Conservation (phyloP, 2,113 vertebrate genomes). For the Chamaetylas fuelleborni region DNA sequence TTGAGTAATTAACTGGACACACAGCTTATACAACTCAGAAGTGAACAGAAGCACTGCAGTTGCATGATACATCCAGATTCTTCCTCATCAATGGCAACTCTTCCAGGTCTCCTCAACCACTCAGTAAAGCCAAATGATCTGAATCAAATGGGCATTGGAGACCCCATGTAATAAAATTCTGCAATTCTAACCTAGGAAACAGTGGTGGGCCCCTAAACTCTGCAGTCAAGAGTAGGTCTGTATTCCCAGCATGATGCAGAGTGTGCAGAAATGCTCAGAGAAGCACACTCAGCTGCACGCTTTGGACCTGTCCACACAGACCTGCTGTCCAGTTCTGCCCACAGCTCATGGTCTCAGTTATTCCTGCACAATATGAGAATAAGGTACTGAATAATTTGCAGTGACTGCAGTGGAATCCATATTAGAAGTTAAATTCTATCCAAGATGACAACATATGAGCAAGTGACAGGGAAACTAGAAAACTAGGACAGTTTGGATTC, state of each 20-base stretch:
- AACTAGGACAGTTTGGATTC: background rate
- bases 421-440: background rate
- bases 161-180: background rate
- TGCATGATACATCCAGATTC: background rate
- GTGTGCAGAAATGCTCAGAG: background rate
- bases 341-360: background rate
- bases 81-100: background rate
- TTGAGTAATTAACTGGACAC: background rate
- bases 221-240: background rate
- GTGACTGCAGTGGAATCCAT: background rate
- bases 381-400: background rate
- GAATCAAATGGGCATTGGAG: background rate
- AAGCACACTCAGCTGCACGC: accelerated
- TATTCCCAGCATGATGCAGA: background rate
- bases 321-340: background rate
- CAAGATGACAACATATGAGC: background rate
- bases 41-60: background rate
- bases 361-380: background rate
- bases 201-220: background rate
- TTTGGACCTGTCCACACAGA: background rate
- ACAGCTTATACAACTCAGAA: background rate
- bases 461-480: background rate
- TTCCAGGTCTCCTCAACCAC: background rate
- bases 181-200: background rate
- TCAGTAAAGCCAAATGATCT: background rate